Evolutionary conservation across 1,140 invertebrate species (phyloP).

Genomic region (Sycobia sp.): DNA sequence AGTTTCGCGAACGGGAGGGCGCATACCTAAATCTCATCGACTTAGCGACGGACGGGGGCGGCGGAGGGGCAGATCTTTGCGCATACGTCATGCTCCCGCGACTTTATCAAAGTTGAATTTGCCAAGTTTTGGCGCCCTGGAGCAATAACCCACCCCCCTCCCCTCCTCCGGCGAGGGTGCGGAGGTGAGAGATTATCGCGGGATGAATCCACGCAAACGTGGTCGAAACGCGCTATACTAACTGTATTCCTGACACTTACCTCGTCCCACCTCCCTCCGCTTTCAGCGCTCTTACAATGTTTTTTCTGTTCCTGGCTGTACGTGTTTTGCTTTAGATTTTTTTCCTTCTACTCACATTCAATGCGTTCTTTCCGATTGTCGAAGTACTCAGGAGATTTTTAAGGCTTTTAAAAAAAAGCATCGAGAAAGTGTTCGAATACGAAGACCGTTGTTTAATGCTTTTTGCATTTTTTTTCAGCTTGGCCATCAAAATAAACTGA

Average conservation of each 20-base stretch:
- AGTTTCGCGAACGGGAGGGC: constrained; percentile 38
- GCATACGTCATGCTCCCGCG: constrained; percentile 21
- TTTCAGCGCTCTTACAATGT: too few relatives aligned
- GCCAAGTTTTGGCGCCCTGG: constrained; percentile 9
- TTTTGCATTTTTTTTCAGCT: too few relatives aligned
- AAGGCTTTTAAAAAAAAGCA: background rate
- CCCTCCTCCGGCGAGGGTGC: too few relatives aligned
- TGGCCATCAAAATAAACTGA: too few relatives aligned
- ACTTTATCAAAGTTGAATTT: constrained; percentile 35
- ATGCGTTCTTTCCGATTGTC: background rate
- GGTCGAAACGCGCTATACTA: too few relatives aligned
- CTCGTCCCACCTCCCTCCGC: too few relatives aligned
- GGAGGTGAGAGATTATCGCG: constrained; percentile 3
- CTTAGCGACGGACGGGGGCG: too few relatives aligned
- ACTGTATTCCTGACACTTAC: too few relatives aligned
- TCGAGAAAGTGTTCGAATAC: too few relatives aligned
- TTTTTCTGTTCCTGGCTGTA: background rate
- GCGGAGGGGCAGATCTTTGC: constrained; percentile 4
- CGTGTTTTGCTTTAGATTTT: background rate
- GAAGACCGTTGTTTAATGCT: background rate
- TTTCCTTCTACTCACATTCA: background rate
- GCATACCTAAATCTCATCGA: constrained; percentile 44
- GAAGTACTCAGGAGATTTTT: background rate
- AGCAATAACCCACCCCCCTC: background rate
- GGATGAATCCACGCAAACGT: background rate